Evolutionary conservation across 2,797 vertebrate species (phyloP).

Genomic region (Etheostoma nigrum): DNA sequence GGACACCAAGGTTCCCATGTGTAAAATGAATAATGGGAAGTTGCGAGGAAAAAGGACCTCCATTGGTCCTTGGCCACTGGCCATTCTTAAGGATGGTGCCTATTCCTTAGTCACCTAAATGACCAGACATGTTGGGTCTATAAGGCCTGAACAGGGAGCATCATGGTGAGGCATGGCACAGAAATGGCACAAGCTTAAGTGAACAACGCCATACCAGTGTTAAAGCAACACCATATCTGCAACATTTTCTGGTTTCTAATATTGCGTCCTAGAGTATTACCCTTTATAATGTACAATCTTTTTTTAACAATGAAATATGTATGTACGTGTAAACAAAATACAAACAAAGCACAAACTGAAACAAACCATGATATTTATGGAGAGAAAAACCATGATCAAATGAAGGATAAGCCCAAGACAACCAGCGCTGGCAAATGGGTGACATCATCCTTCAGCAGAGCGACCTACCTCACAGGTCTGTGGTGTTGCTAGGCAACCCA

Average conservation of each 20-base stretch:
- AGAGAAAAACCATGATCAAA: conserved; percentile 49
- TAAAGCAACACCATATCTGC: background rate
- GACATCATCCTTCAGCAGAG: conserved; percentile 88
- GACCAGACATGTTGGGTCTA: background rate
- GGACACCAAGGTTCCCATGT: background rate
- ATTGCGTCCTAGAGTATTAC: background rate
- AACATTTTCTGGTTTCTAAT: conserved; percentile 13
- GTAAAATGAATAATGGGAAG: background rate
- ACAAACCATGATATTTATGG: conserved; percentile 3
- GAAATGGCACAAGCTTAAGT: background rate
- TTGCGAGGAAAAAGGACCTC: background rate
- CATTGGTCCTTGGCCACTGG: background rate
- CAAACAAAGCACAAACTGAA: background rate
- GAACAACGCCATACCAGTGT: background rate
- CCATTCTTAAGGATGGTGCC: background rate
- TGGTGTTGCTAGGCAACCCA: conserved; percentile 95
- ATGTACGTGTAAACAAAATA: background rate
- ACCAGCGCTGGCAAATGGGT: conserved; percentile 83
- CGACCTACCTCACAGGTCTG: conserved; percentile 90
- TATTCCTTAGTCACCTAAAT: background rate
- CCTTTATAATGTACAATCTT: background rate
- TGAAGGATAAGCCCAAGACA: conserved; percentile 53
- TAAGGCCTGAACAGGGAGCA: background rate
- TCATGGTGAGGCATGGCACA: background rate
- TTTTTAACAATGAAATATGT: background rate